Percentiles rank a stretch among this genome's conserved stretches.
These are phyloP conservation scores for Thunnus maccoyii DNA, from an alignment of 2,113 vertebrate species.

Conservation along the genomic window DNA sequence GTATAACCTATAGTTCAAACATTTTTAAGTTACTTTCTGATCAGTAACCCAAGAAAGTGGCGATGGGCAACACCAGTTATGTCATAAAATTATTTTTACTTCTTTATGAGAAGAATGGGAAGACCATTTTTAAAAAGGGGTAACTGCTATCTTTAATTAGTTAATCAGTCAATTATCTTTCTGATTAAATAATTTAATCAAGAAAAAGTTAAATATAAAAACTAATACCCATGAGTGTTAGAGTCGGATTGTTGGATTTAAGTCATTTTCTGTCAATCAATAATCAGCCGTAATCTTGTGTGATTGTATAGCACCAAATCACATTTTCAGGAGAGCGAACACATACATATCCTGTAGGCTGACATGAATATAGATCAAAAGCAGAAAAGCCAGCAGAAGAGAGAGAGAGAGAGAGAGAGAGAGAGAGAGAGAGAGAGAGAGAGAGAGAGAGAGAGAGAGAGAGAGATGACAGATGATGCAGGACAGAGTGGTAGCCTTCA, in stretches of 20 bases:
- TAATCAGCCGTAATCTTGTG: slow-evolving; percentile 4
- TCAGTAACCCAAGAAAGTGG: too few relatives aligned
- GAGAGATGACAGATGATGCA: slow-evolving; percentile 55
- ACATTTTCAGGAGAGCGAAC: slow-evolving; percentile 21
- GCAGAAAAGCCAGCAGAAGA: background rate
- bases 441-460: background rate
- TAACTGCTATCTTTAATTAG: too few relatives aligned
- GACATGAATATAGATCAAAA: slow-evolving; percentile 28
- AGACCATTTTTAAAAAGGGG: too few relatives aligned
- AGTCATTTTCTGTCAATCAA: background rate
- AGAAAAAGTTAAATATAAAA: background rate
- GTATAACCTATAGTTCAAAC: too few relatives aligned
- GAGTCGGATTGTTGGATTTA: background rate
- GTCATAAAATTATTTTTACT: too few relatives aligned
- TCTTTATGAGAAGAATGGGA: too few relatives aligned
- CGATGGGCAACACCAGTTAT: too few relatives aligned
- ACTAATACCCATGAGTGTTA: too few relatives aligned
- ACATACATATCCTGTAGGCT: slow-evolving; percentile 14
- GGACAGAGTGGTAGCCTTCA: slow-evolving; percentile 65
- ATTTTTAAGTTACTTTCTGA: too few relatives aligned
- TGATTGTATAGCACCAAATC: slow-evolving; percentile 21
- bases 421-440: background rate
- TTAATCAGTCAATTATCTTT: slow-evolving; percentile 3
- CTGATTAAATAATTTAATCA: background rate
- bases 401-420: background rate